Conservation (phyloP, 2,113 vertebrate genomes). For the Oostethus manadensis region DNA sequence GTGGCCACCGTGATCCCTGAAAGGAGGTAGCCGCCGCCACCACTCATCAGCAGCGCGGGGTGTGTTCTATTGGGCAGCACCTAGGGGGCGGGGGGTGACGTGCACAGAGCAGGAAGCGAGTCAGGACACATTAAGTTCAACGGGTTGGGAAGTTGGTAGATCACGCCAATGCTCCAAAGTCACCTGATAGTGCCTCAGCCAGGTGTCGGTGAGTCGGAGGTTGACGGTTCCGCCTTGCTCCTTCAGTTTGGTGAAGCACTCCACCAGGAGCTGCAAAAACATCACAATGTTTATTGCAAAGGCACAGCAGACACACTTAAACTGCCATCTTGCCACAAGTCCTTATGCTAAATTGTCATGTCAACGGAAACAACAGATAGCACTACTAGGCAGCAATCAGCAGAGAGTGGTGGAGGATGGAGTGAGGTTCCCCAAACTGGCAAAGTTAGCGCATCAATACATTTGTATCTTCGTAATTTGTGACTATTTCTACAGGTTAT, state of each 20-base stretch:
- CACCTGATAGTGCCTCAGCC: conserved; percentile 96
- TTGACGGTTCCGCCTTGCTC: conserved; percentile 85
- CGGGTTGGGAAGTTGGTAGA: too few species aligned
- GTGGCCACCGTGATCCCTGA: conserved; percentile 82
- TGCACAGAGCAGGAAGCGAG: conserved; percentile 26
- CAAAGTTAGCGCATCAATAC: too few species aligned
- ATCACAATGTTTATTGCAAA: neutral
- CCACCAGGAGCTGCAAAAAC: conserved; percentile 80
- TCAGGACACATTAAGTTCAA: conserved; percentile 11
- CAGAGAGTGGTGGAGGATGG: too few species aligned
- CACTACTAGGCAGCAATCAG: too few species aligned
- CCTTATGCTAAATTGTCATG: too few species aligned
- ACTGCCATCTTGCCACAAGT: too few species aligned
- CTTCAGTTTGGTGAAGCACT: conserved; percentile 91
- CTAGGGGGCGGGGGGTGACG: conserved; percentile 54
- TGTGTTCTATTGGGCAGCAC: conserved; percentile 93
- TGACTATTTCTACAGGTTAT: too few species aligned
- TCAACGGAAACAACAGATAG: too few species aligned
- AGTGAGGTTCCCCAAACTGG: too few species aligned
- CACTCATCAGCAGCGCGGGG: conserved; percentile 89
- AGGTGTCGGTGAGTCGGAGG: conserved; percentile 87
- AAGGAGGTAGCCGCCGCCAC: conserved; percentile 88
- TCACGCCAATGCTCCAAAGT: neutral
- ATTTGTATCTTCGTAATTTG: too few species aligned
- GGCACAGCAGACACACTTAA: too few species aligned